Evolutionary conservation across 1,140 invertebrate species (phyloP).

Genomic region (Microplitis mediator): DNA sequence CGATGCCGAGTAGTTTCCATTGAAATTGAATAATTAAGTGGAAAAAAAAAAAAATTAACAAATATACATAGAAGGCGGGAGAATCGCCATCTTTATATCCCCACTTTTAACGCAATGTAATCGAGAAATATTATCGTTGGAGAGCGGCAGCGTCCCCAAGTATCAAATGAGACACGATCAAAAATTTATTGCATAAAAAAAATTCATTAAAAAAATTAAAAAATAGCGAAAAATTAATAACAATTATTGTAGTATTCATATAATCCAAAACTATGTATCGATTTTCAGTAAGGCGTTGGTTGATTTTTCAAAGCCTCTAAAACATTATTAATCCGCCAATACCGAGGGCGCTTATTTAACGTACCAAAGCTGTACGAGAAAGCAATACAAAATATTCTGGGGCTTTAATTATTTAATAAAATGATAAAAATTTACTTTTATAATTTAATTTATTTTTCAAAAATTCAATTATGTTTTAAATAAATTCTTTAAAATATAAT

Average conservation of each 20-base stretch:
- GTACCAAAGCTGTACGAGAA: neutral
- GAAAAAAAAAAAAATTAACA: neutral
- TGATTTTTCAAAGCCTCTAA: slow-evolving; percentile 19
- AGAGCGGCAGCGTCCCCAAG: slow-evolving; percentile 14
- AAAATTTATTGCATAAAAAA: neutral
- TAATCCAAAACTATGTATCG: slow-evolving; percentile 1
- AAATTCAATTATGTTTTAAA: neutral
- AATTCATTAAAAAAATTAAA: neutral
- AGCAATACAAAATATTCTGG: neutral
- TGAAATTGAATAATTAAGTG: neutral
- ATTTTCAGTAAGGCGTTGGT: slow-evolving; percentile 23
- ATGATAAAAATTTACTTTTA: neutral
- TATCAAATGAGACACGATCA: neutral
- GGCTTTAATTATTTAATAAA: neutral
- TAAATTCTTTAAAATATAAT: neutral
- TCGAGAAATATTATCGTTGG: slow-evolving; percentile 19
- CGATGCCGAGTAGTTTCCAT: neutral
- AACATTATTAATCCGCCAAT: slow-evolving; percentile 3
- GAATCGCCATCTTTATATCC: slow-evolving; percentile 19
- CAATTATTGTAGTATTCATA: neutral
- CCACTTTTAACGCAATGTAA: slow-evolving; percentile 17
- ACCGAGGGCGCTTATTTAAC: neutral
- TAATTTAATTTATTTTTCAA: neutral
- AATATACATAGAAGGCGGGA: slow-evolving; percentile 18
- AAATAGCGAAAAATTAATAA: neutral